Evolutionary conservation across 2,113 vertebrate genomes (phyloP), one percentile per base, ranked within the genome.

Genomic region (Chaenocephalus aceratus): DNA sequence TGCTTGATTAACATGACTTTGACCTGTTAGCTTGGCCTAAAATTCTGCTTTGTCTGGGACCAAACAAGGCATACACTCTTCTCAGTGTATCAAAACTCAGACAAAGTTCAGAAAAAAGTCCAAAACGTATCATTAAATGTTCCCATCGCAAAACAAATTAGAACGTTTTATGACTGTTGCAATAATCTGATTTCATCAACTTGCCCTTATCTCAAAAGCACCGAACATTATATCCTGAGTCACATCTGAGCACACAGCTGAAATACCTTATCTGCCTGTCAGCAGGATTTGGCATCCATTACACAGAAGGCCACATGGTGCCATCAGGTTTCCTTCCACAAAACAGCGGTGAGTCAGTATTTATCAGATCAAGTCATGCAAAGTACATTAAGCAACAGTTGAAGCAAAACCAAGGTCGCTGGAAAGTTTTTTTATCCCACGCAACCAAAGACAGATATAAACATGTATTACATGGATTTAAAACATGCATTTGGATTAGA

Each of bases 201-300:
- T 16, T 30, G 3, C 3, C 30, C 30, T 30, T 14, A 80, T 72
- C 51, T 60, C 10, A 61, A 74, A 65, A 86, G 72, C 56, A 14
- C 10, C 0, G 44, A 41, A 57, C 60, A 67, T 76, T 45, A 73
- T 45, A 67, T 26, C 59, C 60, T 49, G 78, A 84, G 78, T 80
- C 87, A 80, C 7, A 44, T 48, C 59, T 58, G 79, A 10, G 5
- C 16, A 54, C 58, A 60, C 53, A 67, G 75, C 80, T 73, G 80
- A 66, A 72, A 5, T 57, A 85, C 79, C 77, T 83, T 63, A 63
- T 60, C 62, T 69, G 58, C 63, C 49, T 45, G 75, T 74, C 72
- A 52, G 73, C 12, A n/a, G 71, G 69, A 84, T 75, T 65, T 26
- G 11, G 68, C 68, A 56, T 52, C 13, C 58, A 61, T 79, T 75